Conservation (phyloP, 2,888 invertebrate genomes). For the Polia nebulosa region DNA sequence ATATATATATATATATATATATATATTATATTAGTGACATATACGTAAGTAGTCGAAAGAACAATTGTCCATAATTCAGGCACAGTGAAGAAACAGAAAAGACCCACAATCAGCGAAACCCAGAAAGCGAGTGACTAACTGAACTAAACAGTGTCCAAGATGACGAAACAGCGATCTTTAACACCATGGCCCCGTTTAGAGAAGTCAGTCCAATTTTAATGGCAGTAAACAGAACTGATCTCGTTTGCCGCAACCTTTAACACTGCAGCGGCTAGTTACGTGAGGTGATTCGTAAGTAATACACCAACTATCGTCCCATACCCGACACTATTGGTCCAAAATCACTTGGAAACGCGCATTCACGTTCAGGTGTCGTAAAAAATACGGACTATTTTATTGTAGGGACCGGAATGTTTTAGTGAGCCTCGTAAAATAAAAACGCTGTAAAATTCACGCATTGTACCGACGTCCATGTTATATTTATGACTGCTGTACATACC, state of each 20-base stretch:
- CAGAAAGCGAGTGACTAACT: conserved; percentile 25
- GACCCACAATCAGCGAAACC: not conserved
- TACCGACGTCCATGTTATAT: conserved; percentile 78
- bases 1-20: too few relatives aligned
- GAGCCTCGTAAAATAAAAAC: conserved; percentile 86
- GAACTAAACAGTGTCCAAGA: conserved; percentile 39
- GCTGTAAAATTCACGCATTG: conserved; percentile 87
- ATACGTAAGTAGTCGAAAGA: not conserved
- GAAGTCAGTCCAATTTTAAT: conserved; percentile 69
- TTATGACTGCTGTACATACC: conserved; percentile 74
- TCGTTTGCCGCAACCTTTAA: conserved; percentile 57
- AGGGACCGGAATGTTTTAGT: conserved; percentile 86
- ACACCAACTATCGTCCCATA: conserved; percentile 69
- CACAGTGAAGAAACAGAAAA: not conserved
- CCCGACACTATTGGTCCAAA: conserved; percentile 71
- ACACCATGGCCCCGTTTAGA: conserved; percentile 65
- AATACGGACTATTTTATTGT: conserved; percentile 84
- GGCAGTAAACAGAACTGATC: conserved; percentile 64
- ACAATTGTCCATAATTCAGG: not conserved
- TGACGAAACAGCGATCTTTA: conserved; percentile 53
- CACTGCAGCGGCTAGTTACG: conserved; percentile 53
- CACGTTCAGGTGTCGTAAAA: conserved; percentile 84
- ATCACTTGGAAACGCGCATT: conserved; percentile 82
- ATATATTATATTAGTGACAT: not conserved
- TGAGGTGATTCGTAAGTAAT: conserved; percentile 65